phyloP scores from a whole-genome alignment of 2,888 invertebrate species.

The Zelleria hepariella region DNA sequence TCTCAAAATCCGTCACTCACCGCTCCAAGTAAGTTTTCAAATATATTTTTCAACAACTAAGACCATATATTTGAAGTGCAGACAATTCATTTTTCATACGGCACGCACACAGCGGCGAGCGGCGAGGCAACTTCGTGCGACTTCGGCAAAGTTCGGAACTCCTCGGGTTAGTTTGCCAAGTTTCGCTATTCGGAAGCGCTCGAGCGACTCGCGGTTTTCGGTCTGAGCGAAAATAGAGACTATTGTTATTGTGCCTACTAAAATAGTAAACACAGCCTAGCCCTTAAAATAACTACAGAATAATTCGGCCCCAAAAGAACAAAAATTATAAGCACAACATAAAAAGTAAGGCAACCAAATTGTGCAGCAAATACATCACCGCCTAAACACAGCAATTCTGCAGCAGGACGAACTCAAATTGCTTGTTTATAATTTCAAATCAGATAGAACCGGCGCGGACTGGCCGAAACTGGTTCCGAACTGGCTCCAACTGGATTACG shows the following conservation, averaged over 20 bases:
- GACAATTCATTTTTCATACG: constrained; percentile 70
- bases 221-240: not conserved
- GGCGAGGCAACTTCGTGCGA: constrained; percentile 34
- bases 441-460: constrained; percentile 25
- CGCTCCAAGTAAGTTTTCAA: constrained; percentile 16
- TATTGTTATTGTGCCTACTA: too few species aligned
- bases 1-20: not conserved
- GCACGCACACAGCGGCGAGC: constrained; percentile 38
- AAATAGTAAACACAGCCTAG: too few species aligned
- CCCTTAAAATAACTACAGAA: too few species aligned
- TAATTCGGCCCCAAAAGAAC: too few species aligned
- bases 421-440: constrained; percentile 56
- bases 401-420: constrained; percentile 16
- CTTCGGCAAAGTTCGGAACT: constrained; percentile 13
- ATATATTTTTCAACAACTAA: constrained; percentile 44
- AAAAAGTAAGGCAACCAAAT: too few species aligned
- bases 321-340: too few species aligned
- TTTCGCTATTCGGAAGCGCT: constrained; percentile 56
- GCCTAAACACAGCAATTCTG: not conserved
- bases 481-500: constrained; percentile 31
- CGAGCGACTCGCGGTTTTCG: constrained; percentile 8
- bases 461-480: constrained; percentile 27
- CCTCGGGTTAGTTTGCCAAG: constrained; percentile 37
- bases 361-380: not conserved
- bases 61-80: constrained; percentile 60